Base-by-base conservation (phyloP, 37 sponge, comb jelly and placozoan genomes). In the Diacarnus erythraeanus region DNA sequence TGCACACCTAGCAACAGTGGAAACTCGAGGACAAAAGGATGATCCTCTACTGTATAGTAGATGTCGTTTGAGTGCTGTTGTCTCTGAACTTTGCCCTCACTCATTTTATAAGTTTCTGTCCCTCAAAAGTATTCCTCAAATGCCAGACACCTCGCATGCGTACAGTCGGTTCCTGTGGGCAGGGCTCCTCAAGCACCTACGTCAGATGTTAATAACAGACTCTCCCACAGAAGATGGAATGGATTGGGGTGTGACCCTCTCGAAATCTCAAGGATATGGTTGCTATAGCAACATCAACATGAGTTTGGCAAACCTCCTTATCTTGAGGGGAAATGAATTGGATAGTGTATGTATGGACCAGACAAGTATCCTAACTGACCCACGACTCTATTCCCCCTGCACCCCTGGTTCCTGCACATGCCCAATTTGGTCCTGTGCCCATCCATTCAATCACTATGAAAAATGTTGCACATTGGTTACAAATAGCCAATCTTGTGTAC, bases 161-260 rank as follows among this genome's bases (percentile, higher is more conserved):
- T 92, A 90, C 76, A 90, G 75, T 37, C 51, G 58, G 43, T 89
- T 78, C 71, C 44, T 84, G 39, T 96, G 96, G 96, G 25, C 84
- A 2, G 90, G 94, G 3, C 82, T 96, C 17, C 35, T 96, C 73
- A 92, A 92, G 40, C 80, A 84, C 25, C 65, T 96, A 1, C 69
- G 83, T 2, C 96, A 96, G 70, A 96, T 96, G 96, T 59, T 91
- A 17, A 59, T 86, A 20, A 87, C 93, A 3, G 82, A 89, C 57
- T 57, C 93, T 18, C 76, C 83, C 38, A 81, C 80, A 2, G 93
- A 92, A 59, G 94, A 92, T 31, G 93, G 93, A 29, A 80, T 92
- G 80, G 83, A 96, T 31, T 92, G 93, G 93, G 41, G 74, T 42
- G 30, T 75, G 36, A 22, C 38, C 10, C 56, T 78, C 20, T 41